These are phyloP conservation scores for Oreochromis grahami DNA, from an alignment of 2,797 vertebrate species.

Conservation along the genomic window DNA sequence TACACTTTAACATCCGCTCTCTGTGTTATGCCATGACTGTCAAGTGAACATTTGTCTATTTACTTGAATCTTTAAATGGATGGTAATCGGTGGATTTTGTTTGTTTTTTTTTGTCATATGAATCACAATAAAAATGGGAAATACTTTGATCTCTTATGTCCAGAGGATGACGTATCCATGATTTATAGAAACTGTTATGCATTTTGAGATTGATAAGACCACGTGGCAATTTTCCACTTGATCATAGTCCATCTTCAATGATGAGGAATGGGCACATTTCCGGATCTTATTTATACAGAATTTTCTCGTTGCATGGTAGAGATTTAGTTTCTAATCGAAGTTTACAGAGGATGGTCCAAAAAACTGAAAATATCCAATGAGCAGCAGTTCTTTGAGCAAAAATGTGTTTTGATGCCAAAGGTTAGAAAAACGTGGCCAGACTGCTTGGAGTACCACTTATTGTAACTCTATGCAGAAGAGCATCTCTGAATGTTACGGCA, in stretches of 20 bases:
- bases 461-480: background rate
- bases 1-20: slow-evolving; percentile 30
- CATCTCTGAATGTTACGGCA: background rate
- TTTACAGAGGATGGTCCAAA: background rate
- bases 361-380: background rate
- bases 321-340: background rate
- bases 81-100: slow-evolving; percentile 33
- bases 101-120: slow-evolving; percentile 19
- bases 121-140: slow-evolving; percentile 55
- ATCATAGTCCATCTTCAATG: background rate
- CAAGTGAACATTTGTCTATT: slow-evolving; percentile 56
- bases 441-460: background rate
- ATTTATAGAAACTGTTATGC: background rate
- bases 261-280: background rate
- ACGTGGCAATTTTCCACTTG: background rate
- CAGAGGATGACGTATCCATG: background rate
- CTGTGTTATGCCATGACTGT: slow-evolving; percentile 22
- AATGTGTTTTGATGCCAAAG: background rate
- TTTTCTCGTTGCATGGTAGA: background rate
- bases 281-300: background rate
- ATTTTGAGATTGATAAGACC: background rate
- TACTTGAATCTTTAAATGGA: slow-evolving; percentile 67
- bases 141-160: background rate
- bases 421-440: accelerated
- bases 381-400: background rate